Percentiles rank a stretch among this genome's conserved stretches.
Evolutionary conservation across 2,797 vertebrate genomes (phyloP).

Genomic region (Philypnodon macrostomus): DNA sequence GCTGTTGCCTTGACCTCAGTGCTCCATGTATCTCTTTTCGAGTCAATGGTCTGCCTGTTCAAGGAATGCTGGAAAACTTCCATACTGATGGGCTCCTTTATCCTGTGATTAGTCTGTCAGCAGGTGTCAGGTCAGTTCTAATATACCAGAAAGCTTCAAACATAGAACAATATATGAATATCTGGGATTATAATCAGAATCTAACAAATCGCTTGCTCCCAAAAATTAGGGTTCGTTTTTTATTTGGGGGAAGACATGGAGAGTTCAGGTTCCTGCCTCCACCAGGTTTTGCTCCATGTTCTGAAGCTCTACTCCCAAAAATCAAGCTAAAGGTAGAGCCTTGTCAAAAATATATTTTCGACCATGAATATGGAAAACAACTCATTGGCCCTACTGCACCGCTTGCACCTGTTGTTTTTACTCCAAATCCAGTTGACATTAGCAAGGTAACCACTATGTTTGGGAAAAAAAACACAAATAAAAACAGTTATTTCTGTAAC

Average conservation of each 20-base stretch:
- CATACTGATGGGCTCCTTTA: conserved; percentile 84
- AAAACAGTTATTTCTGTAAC: not conserved
- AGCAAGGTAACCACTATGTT: conserved; percentile 78
- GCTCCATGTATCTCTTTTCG: conserved; percentile 90
- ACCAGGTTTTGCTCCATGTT: conserved; percentile 87
- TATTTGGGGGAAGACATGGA: conserved; percentile 90
- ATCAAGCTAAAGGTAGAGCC: conserved; percentile 85
- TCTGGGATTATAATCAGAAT: no score
- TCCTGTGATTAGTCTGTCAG: conserved; percentile 93
- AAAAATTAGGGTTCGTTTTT: conserved; percentile 82
- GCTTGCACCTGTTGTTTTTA: conserved; percentile 83
- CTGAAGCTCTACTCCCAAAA: conserved; percentile 87
- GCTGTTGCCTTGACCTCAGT: conserved; percentile 91
- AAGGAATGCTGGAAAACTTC: conserved; percentile 97
- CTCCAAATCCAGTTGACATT: conserved; percentile 85
- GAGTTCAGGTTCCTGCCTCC: conserved; percentile 95
- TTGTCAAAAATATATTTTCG: conserved; percentile 84
- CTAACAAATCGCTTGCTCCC: conserved; percentile 10
- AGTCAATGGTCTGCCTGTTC: conserved; percentile 93
- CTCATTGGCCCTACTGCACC: conserved; percentile 84
- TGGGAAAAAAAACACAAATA: not conserved
- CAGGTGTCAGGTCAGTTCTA: conserved; percentile 87
- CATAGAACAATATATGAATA: no score
- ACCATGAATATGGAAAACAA: conserved; percentile 69
- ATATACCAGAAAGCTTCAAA: not conserved